These are phyloP conservation scores for Telmatherina bonti DNA, from an alignment of 2,797 vertebrate genomes.

Conservation along the genomic window DNA sequence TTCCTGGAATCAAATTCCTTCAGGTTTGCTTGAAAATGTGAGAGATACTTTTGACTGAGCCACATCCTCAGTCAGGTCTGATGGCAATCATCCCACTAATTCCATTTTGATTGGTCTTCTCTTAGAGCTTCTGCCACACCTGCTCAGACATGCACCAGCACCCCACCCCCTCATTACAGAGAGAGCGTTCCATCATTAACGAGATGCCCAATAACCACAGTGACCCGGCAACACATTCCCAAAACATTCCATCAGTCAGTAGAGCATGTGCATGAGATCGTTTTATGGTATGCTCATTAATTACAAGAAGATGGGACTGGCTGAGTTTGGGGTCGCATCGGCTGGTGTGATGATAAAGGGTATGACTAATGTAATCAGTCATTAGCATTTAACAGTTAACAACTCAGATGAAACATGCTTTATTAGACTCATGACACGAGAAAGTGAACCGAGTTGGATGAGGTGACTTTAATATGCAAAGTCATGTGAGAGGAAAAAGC, in stretches of 20 bases:
- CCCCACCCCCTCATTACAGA: slow-evolving; percentile 50
- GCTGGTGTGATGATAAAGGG: slow-evolving; percentile 72
- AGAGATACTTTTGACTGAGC: slow-evolving; percentile 9
- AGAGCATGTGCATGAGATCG: slow-evolving; percentile 60
- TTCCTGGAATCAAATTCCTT: too few relatives aligned
- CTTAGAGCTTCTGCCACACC: slow-evolving; percentile 59
- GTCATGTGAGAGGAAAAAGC: slow-evolving; percentile 29
- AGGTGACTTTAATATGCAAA: slow-evolving; percentile 49
- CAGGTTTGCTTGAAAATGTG: slow-evolving; percentile 5
- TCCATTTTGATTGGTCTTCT: slow-evolving; percentile 60
- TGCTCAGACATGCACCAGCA: slow-evolving; percentile 58
- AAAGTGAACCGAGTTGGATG: slow-evolving; percentile 33
- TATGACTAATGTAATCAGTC: slow-evolving; percentile 69
- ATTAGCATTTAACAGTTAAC: slow-evolving; percentile 63
- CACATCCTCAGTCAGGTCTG: slow-evolving; percentile 36
- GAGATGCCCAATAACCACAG: slow-evolving; percentile 56
- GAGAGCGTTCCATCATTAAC: slow-evolving; percentile 59
- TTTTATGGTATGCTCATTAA: slow-evolving; percentile 71
- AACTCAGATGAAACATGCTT: slow-evolving; percentile 52
- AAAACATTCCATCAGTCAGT: slow-evolving; percentile 79
- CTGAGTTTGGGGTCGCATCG: slow-evolving; percentile 60
- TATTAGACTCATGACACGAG: slow-evolving; percentile 38
- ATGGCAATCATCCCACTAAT: slow-evolving; percentile 48
- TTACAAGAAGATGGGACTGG: slow-evolving; percentile 63
- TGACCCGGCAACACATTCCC: slow-evolving; percentile 67